Base-by-base conservation (phyloP, 2,113 vertebrate species). In the Microcebus griseorufus region DNA sequence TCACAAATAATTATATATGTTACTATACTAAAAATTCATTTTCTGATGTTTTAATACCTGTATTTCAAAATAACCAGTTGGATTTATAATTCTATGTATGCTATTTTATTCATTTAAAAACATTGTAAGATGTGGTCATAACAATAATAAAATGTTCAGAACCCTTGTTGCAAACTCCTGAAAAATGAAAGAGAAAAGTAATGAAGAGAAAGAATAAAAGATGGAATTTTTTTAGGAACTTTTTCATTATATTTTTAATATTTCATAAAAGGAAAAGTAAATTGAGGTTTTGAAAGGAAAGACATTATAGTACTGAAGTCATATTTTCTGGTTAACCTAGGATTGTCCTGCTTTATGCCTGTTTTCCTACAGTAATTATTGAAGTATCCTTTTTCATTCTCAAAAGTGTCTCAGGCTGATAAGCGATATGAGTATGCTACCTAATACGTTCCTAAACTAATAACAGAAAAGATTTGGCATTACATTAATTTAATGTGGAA, bases 81-180 rank as follows among this genome's bases (percentile, higher is more conserved):
- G 65, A 53, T 85, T 92, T 80, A 48, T 78, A 78, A 86, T 58
- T 48, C 1, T 39, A 32, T 39, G 25, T 25, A 76, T 67, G 25
- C 27, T 60, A 78, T 84, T 90, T 85, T 55, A 89, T 84, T 8
- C 45, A 92, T 73, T 78, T 93, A 27, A 64, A 93, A 86, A 58
- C 7, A 27, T 42, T 81, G 23, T 64, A 51, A 78, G 5, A 53
- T 34, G 10, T 55, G 25, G 13, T 72, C 22, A 48, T 84, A 72
- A 76, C 23, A 70, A 72, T 55, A 51, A 60, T 7, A 62, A 39
- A 64, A 79, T 6, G 16, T 80, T 7, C 88, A 84, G 45, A 79
- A 72, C 6, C 5, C 14, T 73, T 73, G 4, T 45, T 93, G 55
- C 29, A 79, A 84, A 79, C 17, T 55, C 53, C 55, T 65, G 23